These are phyloP conservation scores for Callithrix jacchus DNA, from an alignment of 2,113 vertebrate species.

Conservation along the genomic window DNA sequence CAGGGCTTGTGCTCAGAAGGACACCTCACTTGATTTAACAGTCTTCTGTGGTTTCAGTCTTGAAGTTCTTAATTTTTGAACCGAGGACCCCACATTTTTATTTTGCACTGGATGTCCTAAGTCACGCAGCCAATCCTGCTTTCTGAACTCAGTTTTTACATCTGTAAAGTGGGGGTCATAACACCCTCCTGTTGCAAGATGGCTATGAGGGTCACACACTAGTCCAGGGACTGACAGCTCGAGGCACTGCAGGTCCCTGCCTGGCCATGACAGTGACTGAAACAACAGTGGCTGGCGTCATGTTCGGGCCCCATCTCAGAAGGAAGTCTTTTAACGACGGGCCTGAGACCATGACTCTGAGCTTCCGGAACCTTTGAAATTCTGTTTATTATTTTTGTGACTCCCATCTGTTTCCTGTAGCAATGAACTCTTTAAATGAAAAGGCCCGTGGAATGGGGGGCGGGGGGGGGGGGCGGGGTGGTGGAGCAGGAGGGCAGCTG, in stretches of 20 bases:
- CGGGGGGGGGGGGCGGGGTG: too few species aligned
- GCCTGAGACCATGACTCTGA: background rate
- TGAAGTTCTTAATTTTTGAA: background rate
- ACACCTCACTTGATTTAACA: background rate
- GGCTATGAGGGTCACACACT: fast-evolving
- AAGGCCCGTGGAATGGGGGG: background rate
- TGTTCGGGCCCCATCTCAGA: background rate
- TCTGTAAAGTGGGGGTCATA: background rate
- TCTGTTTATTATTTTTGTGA: conserved; percentile 48
- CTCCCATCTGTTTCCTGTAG: conserved; percentile 67
- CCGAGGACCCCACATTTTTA: background rate
- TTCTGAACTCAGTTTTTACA: background rate
- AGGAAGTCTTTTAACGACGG: conserved; percentile 45
- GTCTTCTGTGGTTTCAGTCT: background rate
- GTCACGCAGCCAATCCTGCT: background rate
- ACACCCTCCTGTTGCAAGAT: too few species aligned
- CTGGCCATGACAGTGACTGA: background rate
- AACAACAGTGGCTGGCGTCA: background rate
- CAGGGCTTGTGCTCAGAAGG: background rate
- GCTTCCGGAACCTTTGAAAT: conserved; percentile 63
- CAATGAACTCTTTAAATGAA: background rate
- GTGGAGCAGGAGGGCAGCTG: background rate
- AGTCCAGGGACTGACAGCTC: background rate
- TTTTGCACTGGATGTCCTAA: background rate
- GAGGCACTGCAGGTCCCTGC: background rate